Percentiles rank a stretch among this genome's conserved stretches.
Evolutionary conservation across 2,888 invertebrate genomes (phyloP).

Genomic region (Eulithis prunata): DNA sequence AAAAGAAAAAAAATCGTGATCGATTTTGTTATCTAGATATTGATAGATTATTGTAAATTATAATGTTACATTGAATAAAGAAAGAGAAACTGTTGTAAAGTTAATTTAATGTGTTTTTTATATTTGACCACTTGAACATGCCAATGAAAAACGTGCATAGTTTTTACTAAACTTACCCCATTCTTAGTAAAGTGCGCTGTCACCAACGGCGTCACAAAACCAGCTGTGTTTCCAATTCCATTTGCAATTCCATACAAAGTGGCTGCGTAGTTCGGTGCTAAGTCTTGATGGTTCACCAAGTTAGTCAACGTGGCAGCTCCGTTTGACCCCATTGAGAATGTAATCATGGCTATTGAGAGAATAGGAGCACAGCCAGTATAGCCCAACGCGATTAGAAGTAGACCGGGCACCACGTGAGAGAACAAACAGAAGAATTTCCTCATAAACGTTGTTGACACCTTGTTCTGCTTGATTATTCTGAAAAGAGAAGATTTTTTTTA

Average conservation of each 20-base stretch:
- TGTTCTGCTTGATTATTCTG: slow-evolving; percentile 79
- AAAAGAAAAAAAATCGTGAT: too few species aligned
- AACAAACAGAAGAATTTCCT: slow-evolving; percentile 87
- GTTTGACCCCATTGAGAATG: slow-evolving; percentile 87
- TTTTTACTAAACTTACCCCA: slow-evolving; percentile 69
- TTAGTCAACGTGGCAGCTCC: slow-evolving; percentile 86
- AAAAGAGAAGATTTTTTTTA: slow-evolving; percentile 44
- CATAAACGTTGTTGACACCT: slow-evolving; percentile 81
- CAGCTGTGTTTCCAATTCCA: slow-evolving; percentile 88
- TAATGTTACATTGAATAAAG: too few species aligned
- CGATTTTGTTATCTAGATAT: too few species aligned
- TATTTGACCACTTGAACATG: too few species aligned
- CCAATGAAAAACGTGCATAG: not conserved
- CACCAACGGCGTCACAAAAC: slow-evolving; percentile 89
- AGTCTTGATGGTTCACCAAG: slow-evolving; percentile 87
- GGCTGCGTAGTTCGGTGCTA: slow-evolving; percentile 91
- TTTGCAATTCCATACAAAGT: slow-evolving; percentile 91
- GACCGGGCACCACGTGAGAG: slow-evolving; percentile 83
- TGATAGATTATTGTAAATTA: too few species aligned
- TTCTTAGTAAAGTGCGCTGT: slow-evolving; percentile 87
- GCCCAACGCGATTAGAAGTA: slow-evolving; percentile 82
- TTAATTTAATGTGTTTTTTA: too few species aligned
- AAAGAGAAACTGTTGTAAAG: too few species aligned
- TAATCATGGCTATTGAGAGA: slow-evolving; percentile 86
- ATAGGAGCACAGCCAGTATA: slow-evolving; percentile 86